Conservation (phyloP, 2,888 invertebrate species). For the Calliopum simillimum region DNA sequence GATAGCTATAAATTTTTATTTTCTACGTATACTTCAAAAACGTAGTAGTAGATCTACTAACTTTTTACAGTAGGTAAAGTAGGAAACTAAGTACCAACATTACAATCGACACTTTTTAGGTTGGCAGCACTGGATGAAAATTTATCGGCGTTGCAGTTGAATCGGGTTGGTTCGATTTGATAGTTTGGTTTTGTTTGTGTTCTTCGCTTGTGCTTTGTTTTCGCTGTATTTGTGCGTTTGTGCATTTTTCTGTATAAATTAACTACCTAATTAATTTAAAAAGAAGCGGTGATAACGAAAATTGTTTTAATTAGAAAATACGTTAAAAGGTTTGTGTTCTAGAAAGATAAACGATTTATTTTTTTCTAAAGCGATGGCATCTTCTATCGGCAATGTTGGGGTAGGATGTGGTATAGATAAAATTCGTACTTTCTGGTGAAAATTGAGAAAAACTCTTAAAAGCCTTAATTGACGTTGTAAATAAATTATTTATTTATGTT, state of each 20-base stretch:
- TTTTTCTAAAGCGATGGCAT: slow-evolving; percentile 27
- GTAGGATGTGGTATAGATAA: slow-evolving; percentile 41
- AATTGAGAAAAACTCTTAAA: slow-evolving; percentile 1
- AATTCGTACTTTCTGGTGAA: slow-evolving; percentile 1
- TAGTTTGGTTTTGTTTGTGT: slow-evolving; percentile 46
- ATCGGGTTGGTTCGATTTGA: slow-evolving; percentile 34
- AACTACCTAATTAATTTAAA: slow-evolving; percentile 42
- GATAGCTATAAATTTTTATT: no score
- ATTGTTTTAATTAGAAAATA: neutral
- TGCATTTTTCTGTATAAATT: slow-evolving; percentile 24
- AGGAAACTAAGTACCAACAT: no score
- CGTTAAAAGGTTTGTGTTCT: slow-evolving; percentile 41
- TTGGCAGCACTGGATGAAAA: no score
- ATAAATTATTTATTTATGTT: no score
- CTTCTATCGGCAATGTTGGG: slow-evolving; percentile 33
- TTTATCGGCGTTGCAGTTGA: slow-evolving; percentile 4
- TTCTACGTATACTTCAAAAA: no score
- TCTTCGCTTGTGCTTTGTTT: slow-evolving; percentile 38
- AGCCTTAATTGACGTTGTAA: no score
- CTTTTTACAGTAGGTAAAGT: no score
- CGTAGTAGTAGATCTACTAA: no score
- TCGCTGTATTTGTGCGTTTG: slow-evolving; percentile 43
- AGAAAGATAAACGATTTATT: neutral
- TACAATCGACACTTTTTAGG: no score
- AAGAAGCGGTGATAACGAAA: slow-evolving; percentile 15